These are phyloP conservation scores for Phyllostomus discolor DNA, from an alignment of 2,113 vertebrate genomes.

Conservation along the genomic window DNA sequence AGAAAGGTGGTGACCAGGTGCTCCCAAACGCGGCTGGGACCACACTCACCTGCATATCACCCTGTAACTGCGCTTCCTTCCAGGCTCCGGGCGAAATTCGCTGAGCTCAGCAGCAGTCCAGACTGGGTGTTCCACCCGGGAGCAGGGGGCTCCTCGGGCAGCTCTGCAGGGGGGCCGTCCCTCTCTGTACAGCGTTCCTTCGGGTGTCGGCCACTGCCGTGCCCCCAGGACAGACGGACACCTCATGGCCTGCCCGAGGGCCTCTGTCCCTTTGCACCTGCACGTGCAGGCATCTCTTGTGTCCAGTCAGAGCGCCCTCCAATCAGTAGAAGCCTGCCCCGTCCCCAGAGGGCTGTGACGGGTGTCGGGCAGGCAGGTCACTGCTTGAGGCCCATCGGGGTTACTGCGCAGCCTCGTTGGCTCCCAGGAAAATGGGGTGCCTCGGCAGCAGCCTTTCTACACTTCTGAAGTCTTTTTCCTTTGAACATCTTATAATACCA, in stretches of 20 bases:
- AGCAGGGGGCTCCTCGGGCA: rapidly evolving
- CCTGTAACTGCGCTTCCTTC: background rate
- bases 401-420: background rate
- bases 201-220: rapidly evolving
- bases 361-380: background rate
- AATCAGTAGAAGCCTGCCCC: background rate
- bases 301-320: background rate
- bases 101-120: no score
- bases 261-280: background rate
- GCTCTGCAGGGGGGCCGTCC: rapidly evolving
- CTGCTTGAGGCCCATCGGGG: background rate
- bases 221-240: rapidly evolving
- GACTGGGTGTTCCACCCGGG: background rate
- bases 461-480: background rate
- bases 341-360: background rate
- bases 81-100: background rate
- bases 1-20: background rate
- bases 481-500: background rate
- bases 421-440: background rate
- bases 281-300: background rate
- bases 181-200: background rate
- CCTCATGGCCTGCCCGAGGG: rapidly evolving
- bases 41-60: rapidly evolving
- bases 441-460: background rate
- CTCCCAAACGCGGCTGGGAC: no score